Evolutionary conservation across 2,888 invertebrate species (phyloP).

Genomic region (Ypsolopha scabrella): DNA sequence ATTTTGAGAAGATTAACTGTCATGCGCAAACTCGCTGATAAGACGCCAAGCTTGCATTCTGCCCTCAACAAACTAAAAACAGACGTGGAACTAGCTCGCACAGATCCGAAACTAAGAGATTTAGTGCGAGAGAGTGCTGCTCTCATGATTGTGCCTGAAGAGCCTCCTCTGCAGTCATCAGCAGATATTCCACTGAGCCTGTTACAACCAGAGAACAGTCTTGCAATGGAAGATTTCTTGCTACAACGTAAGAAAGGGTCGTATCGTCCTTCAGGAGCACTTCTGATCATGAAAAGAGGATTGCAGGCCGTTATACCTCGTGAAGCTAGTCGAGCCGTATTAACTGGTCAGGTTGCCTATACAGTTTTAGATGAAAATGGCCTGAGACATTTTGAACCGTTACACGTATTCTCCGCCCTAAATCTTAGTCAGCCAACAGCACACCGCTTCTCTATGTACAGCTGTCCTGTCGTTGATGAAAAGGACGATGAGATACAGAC

Average conservation of each 20-base stretch:
- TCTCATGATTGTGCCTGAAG: slow-evolving; percentile 76
- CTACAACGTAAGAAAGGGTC: slow-evolving; percentile 65
- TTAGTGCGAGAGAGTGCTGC: slow-evolving; percentile 80
- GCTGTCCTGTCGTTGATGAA: slow-evolving; percentile 70
- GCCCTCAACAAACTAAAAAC: slow-evolving; percentile 74
- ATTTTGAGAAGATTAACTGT: slow-evolving; percentile 78
- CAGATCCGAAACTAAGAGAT: slow-evolving; percentile 77
- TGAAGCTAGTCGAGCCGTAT: slow-evolving; percentile 78
- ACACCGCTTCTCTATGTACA: slow-evolving; percentile 76
- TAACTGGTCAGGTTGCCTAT: slow-evolving; percentile 81
- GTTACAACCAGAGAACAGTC: slow-evolving; percentile 75
- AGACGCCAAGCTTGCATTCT: slow-evolving; percentile 71
- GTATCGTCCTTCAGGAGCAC: slow-evolving; percentile 57
- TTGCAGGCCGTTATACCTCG: slow-evolving; percentile 82
- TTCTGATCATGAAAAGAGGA: slow-evolving; percentile 80
- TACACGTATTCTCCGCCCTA: slow-evolving; percentile 79
- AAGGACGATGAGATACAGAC: slow-evolving; percentile 51
- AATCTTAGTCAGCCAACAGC: slow-evolving; percentile 75
- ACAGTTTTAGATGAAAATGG: slow-evolving; percentile 83
- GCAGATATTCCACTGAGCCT: slow-evolving; percentile 78
- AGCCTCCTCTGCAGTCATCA: slow-evolving; percentile 71
- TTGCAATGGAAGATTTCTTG: slow-evolving; percentile 83
- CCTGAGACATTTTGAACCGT: slow-evolving; percentile 80
- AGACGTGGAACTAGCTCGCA: slow-evolving; percentile 75
- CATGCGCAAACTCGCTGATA: slow-evolving; percentile 78